Percentiles rank a stretch among this genome's conserved stretches.
Conservation (phyloP, 1,140 invertebrate species). For the Caenorhabditis remanei region DNA sequence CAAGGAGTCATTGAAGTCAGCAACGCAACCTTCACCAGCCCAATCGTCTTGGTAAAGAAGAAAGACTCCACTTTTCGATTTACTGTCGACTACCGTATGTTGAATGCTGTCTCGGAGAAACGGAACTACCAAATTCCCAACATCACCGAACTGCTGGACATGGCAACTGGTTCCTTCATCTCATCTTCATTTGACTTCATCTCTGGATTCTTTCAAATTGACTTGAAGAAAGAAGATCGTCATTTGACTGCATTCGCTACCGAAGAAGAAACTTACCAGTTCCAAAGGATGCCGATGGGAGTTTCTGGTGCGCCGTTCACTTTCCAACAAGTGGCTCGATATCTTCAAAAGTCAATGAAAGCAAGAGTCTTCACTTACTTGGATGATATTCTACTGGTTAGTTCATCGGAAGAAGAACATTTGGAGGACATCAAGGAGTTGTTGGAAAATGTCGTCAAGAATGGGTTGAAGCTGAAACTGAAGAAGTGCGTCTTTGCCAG, state of each 20-base stretch:
- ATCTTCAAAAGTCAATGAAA: background rate
- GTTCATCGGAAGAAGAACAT: conserved; percentile 58
- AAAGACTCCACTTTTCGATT: conserved; percentile 58
- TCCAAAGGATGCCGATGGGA: conserved; percentile 36
- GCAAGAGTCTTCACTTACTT: conserved; percentile 8
- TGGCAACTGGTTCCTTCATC: background rate
- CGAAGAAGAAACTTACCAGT: background rate
- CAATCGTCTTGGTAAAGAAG: conserved; percentile 64
- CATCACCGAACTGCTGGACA: conserved; percentile 16
- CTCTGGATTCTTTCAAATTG: conserved; percentile 40
- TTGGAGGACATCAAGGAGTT: conserved; percentile 15
- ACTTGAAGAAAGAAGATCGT: conserved; percentile 12
- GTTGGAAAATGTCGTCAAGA: background rate
- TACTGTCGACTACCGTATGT: conserved; percentile 51
- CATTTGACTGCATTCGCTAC: conserved; percentile 17
- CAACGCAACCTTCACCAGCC: conserved; percentile 23
- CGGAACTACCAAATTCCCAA: background rate
- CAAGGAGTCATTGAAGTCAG: conserved; percentile 60
- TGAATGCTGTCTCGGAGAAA: conserved; percentile 1
- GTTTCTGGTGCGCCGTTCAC: conserved; percentile 33
- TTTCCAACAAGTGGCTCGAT: background rate
- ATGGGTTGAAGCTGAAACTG: conserved; percentile 14
- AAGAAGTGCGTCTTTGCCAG: background rate
- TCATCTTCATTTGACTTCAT: conserved; percentile 3
- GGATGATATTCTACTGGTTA: conserved; percentile 60